Base-by-base conservation (phyloP, 23 tunicate genomes). In the Trididemnum clinides region DNA sequence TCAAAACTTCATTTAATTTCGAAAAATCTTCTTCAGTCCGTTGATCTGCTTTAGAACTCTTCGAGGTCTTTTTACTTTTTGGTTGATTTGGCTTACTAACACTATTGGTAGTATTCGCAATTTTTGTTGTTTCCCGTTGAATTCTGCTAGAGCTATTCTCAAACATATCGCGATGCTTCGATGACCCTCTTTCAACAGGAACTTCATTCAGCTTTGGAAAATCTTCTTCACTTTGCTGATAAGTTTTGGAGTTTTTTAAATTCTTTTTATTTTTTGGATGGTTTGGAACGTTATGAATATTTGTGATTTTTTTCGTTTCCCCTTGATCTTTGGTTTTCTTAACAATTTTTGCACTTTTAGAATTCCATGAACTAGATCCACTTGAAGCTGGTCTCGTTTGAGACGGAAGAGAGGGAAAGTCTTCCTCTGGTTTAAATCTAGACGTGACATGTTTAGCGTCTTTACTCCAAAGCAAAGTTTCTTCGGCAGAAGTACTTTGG, bases 321-420 rank as follows among this genome's bases (percentile, higher is more conserved):
- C 22, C 23, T n/a, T 10, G 44, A 7, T 59, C 77, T 28, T 15
- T 3, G 10, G 38, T 5, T 70, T 70, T 30, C 30, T 70, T 70
- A 6, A 5, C 38, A 26, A 4, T 18, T 38, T 39, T 74, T 3
- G 81, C 38, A 31, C 21, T 29, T 32, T 69, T 69, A n/a, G 15
- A 6, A 69, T 31, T 69, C 10, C 76, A 4, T n/a, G 2, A 30
- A 30, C 12, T 69, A 5, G 76, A 32, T 18, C 23, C 58, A 39
- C 6, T 39, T 4, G 5, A 3, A 37, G 58, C 6, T 22, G 58
- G 5, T n/a, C 58, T 38, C 2, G 23, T 22, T 10, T 74, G n/a
- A 30, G 87, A 25, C 25, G 76, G 21, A 20, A 85, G 38, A 0
- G 82, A 85, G 5, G 88, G 88, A 85, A 85, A 85, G 1, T 85